A percentile compares a stretch with the other conserved stretches of the same genome.
phyloP scores from a whole-genome alignment of 2,888 invertebrate species.

The Oasisia sp. region DNA sequence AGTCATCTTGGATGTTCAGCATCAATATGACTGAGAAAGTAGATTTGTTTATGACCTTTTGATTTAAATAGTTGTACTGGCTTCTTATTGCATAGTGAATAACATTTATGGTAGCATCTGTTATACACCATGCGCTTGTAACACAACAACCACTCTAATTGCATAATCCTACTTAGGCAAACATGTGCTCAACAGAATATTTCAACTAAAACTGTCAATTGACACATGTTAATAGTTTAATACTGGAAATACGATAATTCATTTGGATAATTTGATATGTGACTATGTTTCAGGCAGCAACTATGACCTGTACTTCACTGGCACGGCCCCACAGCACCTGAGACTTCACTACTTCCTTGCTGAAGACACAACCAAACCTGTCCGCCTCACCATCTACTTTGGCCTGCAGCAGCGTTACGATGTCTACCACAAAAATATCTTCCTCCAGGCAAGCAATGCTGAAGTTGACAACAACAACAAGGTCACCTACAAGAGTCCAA shows the following conservation, averaged over 20 bases:
- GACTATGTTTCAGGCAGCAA: slow-evolving; percentile 43
- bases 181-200: too few species aligned
- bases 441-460: neutral
- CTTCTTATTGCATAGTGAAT: too few species aligned
- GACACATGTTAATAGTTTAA: neutral
- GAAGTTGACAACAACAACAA: neutral
- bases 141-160: too few species aligned
- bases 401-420: neutral
- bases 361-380: neutral
- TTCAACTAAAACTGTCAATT: neutral
- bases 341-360: slow-evolving; percentile 41
- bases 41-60: too few species aligned
- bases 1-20: too few species aligned
- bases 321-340: slow-evolving; percentile 50
- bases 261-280: neutral
- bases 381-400: slow-evolving; percentile 6
- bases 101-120: too few species aligned
- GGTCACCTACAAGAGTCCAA: slow-evolving; percentile 5
- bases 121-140: too few species aligned
- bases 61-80: too few species aligned
- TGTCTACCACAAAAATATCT: neutral
- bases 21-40: too few species aligned
- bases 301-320: slow-evolving; percentile 51
- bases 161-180: too few species aligned
- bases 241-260: neutral